A percentile compares a stretch with the other conserved stretches of the same genome.
These are phyloP conservation scores for Metalampra italica DNA, from an alignment of 2,888 invertebrate species.

Conservation along the genomic window DNA sequence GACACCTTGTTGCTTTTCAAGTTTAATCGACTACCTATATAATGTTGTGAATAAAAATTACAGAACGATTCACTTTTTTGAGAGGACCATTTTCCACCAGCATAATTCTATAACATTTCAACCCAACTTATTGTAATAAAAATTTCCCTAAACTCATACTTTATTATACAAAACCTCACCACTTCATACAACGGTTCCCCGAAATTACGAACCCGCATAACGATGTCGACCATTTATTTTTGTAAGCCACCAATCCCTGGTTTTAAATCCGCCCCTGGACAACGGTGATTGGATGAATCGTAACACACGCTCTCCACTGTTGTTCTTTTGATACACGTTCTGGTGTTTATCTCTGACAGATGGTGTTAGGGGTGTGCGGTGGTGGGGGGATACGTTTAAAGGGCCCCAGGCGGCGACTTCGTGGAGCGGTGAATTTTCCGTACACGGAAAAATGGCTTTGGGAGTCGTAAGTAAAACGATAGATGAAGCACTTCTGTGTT, in stretches of 20 bases:
- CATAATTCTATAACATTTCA: no score
- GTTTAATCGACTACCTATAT: no score
- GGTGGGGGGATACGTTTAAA: no score
- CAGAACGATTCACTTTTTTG: no score
- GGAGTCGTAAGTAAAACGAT: no score
- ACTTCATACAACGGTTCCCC: not conserved
- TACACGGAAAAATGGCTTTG: no score
- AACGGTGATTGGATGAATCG: not conserved
- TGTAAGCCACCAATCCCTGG: not conserved
- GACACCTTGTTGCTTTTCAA: no score
- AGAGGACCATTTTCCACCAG: no score
- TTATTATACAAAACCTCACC: not conserved
- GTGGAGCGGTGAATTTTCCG: no score
- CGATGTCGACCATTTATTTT: constrained; percentile 3
- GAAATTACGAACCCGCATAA: constrained; percentile 5
- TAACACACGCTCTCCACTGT: not conserved
- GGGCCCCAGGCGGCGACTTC: no score
- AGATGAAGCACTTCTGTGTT: no score
- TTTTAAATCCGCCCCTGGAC: constrained; percentile 1
- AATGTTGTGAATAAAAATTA: no score
- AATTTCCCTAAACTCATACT: not conserved
- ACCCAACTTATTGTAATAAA: not conserved
- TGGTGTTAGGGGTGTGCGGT: not conserved
- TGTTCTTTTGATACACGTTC: not conserved
- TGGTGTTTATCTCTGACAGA: not conserved